Conservation (phyloP, 1,140 invertebrate genomes). For the Calephelis virginiensis region DNA sequence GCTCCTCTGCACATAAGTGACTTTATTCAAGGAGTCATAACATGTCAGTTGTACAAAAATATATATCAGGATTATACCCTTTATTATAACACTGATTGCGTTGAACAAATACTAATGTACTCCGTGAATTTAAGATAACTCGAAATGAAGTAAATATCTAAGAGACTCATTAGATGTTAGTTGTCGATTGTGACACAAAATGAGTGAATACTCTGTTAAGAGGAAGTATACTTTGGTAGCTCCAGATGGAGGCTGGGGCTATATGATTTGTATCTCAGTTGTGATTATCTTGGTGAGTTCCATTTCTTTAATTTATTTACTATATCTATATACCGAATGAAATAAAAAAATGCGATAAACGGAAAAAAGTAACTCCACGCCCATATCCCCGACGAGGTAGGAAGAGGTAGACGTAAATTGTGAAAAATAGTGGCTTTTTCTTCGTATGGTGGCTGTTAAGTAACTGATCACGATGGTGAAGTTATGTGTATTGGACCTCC, state of each 20-base stretch:
- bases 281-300: constrained; percentile 54
- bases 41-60: not conserved
- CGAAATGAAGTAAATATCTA: not conserved
- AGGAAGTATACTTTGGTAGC: constrained; percentile 32
- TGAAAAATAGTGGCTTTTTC: no score
- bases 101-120: not conserved
- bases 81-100: constrained; percentile 6
- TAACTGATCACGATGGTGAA: no score
- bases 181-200: not conserved
- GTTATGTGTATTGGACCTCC: no score
- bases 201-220: constrained; percentile 1
- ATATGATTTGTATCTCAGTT: constrained; percentile 45
- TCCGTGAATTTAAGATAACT: not conserved
- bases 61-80: not conserved
- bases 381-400: no score
- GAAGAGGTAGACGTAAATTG: no score
- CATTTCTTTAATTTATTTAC: no score
- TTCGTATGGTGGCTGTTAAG: no score
- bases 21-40: no score
- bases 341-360: no score
- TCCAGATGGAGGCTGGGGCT: constrained; percentile 65
- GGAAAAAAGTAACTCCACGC: no score
- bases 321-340: no score
- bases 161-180: not conserved
- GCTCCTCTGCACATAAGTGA: no score